Evolutionary conservation across 2,888 invertebrate genomes (phyloP).

Genomic region (Stratiomys singularior): DNA sequence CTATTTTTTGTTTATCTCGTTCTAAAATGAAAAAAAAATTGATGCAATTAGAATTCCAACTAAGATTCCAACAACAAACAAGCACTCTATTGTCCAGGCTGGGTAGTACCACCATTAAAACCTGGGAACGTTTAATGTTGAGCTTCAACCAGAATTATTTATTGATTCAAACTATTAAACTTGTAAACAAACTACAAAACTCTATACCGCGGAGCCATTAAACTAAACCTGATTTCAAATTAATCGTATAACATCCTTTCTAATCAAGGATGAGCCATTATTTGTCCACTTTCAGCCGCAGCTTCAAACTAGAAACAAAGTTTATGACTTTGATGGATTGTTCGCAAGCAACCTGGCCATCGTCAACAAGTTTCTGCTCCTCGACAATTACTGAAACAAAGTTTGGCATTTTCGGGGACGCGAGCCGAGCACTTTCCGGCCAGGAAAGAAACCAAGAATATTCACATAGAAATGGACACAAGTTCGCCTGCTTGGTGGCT

Average conservation of each 20-base stretch:
- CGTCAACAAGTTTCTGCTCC: not conserved
- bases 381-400: not conserved
- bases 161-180: too few species aligned
- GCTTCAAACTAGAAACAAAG: not conserved
- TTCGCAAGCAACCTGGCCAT: not conserved
- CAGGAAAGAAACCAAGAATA: not conserved
- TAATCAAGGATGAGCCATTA: not conserved
- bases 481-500: conserved; percentile 1
- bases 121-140: too few species aligned
- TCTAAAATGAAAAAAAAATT: too few species aligned
- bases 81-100: too few species aligned
- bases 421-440: not conserved
- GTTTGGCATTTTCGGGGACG: not conserved
- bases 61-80: too few species aligned
- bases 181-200: too few species aligned
- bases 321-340: conserved; percentile 26
- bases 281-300: not conserved
- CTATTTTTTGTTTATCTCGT: too few species aligned
- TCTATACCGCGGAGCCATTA: too few species aligned
- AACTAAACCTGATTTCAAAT: not conserved
- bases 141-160: too few species aligned
- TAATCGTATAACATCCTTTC: not conserved
- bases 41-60: too few species aligned
- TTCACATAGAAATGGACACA: not conserved
- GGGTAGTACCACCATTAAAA: too few species aligned